Evolutionary conservation across 2,888 invertebrate species (phyloP), one percentile per base, ranked within the genome.

Genomic region (Mycalesis mineus): DNA sequence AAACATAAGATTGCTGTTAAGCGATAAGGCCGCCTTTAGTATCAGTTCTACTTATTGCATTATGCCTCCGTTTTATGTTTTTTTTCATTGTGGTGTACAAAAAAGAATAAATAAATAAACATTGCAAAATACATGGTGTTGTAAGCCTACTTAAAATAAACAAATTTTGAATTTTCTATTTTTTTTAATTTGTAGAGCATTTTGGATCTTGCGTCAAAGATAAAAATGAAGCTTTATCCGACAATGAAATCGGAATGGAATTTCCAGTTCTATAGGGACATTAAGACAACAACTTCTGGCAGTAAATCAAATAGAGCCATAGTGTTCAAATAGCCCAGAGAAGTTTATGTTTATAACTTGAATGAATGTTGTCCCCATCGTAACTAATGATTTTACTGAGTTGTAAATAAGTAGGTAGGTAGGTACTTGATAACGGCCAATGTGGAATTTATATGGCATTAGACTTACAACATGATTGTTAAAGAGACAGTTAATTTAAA

Each of bases 301-400:
- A 15, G 31, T 47, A 33, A 47, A 47, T 47, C 15, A 47, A 47
- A 47, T 11, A 9, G 14, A 31, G 31, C 15, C 29, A 14, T 14
- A 47, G 15, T 33, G 9, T 33, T 47, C 4, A 33, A 15, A 31
- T 33, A 33, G 31, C 29, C 6, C 11, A 31, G 31, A 11, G n/a
- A 40, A 15, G 7, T 40, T 41, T 17, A 29, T 50, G 29, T 50
- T 31, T 41, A 40, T 29, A 31, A 51, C 51, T 40, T 41, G 31
- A 40, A 51, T 51, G 51, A 51, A 51, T 51, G 51, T 29, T 51
- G 51, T 51, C 29, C 15, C 11, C 7, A 15, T 14, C 40, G 50
- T 50, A 51, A 41, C 40, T 51, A 41, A 51, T 51, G 51, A 51
- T 41, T 40, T 39, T 40, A 40, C 40, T 13, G 29, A 39, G 50